Evolutionary conservation across 2,113 vertebrate genomes (phyloP), one percentile per base, ranked within the genome.

Genomic region (Onychorhynchus coronatus): DNA sequence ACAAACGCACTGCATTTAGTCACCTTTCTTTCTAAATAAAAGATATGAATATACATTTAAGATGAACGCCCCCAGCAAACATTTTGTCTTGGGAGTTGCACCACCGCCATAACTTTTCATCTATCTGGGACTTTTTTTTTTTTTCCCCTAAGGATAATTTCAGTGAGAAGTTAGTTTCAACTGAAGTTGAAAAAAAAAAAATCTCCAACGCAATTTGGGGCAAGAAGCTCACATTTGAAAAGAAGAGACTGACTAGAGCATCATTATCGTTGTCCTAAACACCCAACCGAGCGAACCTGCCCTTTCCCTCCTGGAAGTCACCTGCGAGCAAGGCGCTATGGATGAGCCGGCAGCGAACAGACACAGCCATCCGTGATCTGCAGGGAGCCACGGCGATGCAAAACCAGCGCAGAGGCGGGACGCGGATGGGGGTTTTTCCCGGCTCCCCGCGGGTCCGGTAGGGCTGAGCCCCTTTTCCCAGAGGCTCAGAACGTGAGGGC

Each of bases 291-390:
- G 28, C 0, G 19, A 49, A 33, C 3, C 53, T 11, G 30, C 75
- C 33, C 10, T 5, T 21, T 41, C 21, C 20, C 65, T 11, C 30
- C 6, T 2, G 35, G n/a, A 39, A 56, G 44, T 5, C 17, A 65
- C 28, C 71, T 27, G 25, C 8, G 33, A 14, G 47, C 8, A 8
- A 14, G n/a, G 75, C 1, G n/a, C 3, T 4, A 25, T 0, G 16
- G 49, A 15, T 11, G 33, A 33, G 19, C 13, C 70, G 37, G 41
- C 66, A 16, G 19, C 1, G 20, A 39, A 2, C 30, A 15, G 49
- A 3, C 66, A 11, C 24, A 4, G 3, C 37, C 66, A 7, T 7
- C n/a, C n/a, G n/a, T n/a, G n/a, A n/a, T n/a, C 28, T 0, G 52
- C 81, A 11, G 41, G 52, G 2, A 66, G 33, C 47, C 67, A 0